A percentile compares a stretch with the other conserved stretches of the same genome.
Evolutionary conservation across 2,888 invertebrate species (phyloP).

Genomic region (Clusia tigrina): DNA sequence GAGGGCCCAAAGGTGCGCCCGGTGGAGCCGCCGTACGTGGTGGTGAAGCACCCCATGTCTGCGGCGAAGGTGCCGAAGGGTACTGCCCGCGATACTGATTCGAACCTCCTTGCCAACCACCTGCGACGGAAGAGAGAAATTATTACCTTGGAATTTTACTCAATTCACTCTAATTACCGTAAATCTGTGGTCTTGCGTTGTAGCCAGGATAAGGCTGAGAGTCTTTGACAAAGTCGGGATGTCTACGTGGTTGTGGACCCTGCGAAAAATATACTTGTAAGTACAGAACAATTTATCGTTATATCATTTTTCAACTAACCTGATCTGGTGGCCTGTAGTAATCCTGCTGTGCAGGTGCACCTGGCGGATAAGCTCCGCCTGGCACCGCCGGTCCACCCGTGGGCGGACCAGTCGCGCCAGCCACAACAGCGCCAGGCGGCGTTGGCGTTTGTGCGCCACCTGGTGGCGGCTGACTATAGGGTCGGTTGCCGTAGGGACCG

Average conservation of each 20-base stretch:
- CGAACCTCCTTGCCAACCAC: conserved; percentile 73
- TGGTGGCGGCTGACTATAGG: conserved; percentile 63
- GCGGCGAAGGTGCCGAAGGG: conserved; percentile 60
- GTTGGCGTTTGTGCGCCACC: conserved; percentile 67
- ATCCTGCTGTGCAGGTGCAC: conserved; percentile 67
- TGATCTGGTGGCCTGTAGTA: conserved; percentile 67
- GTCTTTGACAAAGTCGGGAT: conserved; percentile 85
- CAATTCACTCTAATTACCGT: conserved; percentile 66
- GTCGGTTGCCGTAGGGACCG: conserved; percentile 60
- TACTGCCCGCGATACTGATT: conserved; percentile 65
- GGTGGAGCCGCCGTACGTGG: conserved; percentile 60
- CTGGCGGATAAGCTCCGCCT: conserved; percentile 63
- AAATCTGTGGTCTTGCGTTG: conserved; percentile 72
- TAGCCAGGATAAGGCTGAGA: conserved; percentile 73
- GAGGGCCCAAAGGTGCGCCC: conserved; percentile 56
- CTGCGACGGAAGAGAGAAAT: conserved; percentile 44
- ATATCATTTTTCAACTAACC: conserved; percentile 42
- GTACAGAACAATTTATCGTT: not conserved
- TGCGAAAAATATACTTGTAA: conserved; percentile 57
- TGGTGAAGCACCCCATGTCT: conserved; percentile 59
- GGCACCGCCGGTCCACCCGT: conserved; percentile 64
- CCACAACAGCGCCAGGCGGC: conserved; percentile 58
- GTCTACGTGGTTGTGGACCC: conserved; percentile 76
- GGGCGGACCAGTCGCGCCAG: conserved; percentile 52
- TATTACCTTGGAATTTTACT: not conserved